These are phyloP conservation scores for Diorhabda carinulata DNA, from an alignment of 1,140 invertebrate genomes.

Conservation along the genomic window DNA sequence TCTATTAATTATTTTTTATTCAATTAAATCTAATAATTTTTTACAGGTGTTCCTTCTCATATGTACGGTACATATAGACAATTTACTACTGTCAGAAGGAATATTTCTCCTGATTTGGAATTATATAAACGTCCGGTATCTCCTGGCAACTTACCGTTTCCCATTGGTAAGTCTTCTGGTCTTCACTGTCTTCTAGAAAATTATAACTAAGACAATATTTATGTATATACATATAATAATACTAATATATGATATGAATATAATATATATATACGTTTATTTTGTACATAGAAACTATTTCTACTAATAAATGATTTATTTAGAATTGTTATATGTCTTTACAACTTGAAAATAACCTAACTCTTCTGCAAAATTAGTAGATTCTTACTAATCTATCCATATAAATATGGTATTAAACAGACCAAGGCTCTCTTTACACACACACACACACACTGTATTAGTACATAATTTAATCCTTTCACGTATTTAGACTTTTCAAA, in stretches of 20 bases:
- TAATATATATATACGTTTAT: background rate
- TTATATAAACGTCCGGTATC: constrained; percentile 31
- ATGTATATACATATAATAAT: constrained; percentile 4
- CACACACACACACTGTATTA: no score
- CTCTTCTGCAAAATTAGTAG: no score
- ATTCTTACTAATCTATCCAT: no score
- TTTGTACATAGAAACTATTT: background rate
- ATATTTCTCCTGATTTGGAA: constrained; percentile 26
- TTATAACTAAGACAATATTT: constrained; percentile 20
- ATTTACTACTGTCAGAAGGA: constrained; percentile 37
- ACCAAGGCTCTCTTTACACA: no score
- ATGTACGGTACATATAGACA: constrained; percentile 49
- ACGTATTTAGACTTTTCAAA: no score
- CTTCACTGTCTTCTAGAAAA: constrained; percentile 30
- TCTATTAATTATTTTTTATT: no score
- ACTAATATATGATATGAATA: constrained; percentile 1
- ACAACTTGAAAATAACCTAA: background rate
- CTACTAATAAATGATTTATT: background rate
- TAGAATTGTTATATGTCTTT: background rate
- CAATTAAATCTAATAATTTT: background rate
- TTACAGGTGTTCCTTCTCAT: constrained; percentile 46
- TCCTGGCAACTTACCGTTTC: constrained; percentile 24
- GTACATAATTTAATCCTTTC: no score
- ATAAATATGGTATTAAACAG: no score
- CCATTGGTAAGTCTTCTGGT: constrained; percentile 39